phyloP scores from a whole-genome alignment of 35 echinoderm and acorn worm species.

The Diadema setosum region DNA sequence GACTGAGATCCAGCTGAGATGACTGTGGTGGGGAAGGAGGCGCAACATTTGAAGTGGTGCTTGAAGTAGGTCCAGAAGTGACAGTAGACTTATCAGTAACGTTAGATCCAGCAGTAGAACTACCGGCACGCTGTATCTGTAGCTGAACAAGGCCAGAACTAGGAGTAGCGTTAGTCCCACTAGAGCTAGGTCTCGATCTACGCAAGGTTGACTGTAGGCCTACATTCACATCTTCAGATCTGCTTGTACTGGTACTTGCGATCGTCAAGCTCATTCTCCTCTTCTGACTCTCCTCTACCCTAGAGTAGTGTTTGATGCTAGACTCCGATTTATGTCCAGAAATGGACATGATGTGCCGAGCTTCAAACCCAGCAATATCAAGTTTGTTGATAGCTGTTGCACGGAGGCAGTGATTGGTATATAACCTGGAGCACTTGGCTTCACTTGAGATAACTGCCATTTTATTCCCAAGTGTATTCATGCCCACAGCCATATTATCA shows the following conservation, averaged over 20 bases:
- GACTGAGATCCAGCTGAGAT: neutral
- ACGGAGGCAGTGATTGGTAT: conserved; percentile 47
- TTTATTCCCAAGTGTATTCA: conserved; percentile 29
- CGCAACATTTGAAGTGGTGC: too few species aligned
- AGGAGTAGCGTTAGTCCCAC: neutral
- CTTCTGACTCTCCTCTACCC: conserved; percentile 26
- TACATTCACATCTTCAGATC: neutral
- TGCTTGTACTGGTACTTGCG: neutral
- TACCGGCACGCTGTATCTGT: neutral
- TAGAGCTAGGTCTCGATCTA: neutral
- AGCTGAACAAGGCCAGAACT: neutral
- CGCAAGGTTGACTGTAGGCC: neutral
- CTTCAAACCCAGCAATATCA: conserved; percentile 17
- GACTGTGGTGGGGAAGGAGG: neutral
- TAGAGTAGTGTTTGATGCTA: conserved; percentile 35
- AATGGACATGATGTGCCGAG: conserved; percentile 31
- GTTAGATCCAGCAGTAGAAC: too few species aligned
- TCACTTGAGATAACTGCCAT: conserved; percentile 19
- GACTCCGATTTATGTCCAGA: conserved; percentile 43
- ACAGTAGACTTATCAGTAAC: too few species aligned
- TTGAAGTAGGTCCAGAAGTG: too few species aligned
- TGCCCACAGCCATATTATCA: neutral
- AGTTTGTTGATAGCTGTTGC: conserved; percentile 30
- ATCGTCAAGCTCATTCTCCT: conserved; percentile 4
- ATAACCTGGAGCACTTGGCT: conserved; percentile 17